Conservation (phyloP, 2,888 invertebrate species). For the Elgonia sp. region DNA sequence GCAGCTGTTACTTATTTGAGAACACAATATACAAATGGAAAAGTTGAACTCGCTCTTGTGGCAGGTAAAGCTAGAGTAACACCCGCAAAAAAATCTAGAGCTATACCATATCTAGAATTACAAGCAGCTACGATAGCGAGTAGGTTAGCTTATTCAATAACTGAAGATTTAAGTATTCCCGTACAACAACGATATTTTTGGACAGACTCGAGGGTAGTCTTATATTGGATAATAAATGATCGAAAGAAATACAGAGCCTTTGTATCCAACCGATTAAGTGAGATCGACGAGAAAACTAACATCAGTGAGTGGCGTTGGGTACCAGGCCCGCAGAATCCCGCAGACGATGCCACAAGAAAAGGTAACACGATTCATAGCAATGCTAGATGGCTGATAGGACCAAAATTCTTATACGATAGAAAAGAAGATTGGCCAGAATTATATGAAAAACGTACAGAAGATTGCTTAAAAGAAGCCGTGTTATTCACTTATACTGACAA, state of each 20-base stretch:
- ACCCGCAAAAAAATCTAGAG: constrained; percentile 21
- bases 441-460: not conserved
- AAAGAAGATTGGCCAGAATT: not conserved
- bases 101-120: constrained; percentile 43
- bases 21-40: not conserved
- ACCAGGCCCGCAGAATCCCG: not conserved
- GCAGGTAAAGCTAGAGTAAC: constrained; percentile 38
- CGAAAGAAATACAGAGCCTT: not conserved
- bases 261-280: constrained; percentile 16
- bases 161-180: not conserved
- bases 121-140: constrained; percentile 34
- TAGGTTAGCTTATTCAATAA: not conserved
- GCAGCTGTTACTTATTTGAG: constrained; percentile 36
- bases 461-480: not conserved
- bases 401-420: not conserved
- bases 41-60: constrained; percentile 12
- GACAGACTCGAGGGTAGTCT: constrained; percentile 1
- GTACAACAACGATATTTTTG: not conserved
- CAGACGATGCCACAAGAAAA: constrained; percentile 2
- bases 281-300: constrained; percentile 6
- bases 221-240: constrained; percentile 7
- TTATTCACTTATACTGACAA: not conserved
- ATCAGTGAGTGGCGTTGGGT: constrained; percentile 1
- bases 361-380: not conserved
- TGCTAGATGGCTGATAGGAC: not conserved